These are phyloP conservation scores for Sebastes oblongus DNA, from an alignment of 2,797 vertebrate genomes.

Conservation along the genomic window DNA sequence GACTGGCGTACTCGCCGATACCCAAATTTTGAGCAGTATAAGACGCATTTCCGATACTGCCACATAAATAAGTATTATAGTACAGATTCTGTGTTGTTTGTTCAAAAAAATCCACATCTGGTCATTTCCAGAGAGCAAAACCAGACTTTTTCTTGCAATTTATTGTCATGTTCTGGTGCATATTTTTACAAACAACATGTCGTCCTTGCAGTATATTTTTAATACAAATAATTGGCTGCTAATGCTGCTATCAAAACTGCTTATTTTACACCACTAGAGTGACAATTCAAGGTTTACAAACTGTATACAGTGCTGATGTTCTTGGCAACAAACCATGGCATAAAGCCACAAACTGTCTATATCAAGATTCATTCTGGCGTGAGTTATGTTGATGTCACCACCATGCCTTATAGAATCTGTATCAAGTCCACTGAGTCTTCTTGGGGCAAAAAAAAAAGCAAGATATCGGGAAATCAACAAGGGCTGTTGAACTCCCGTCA, in stretches of 20 bases:
- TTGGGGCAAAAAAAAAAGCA: not conserved
- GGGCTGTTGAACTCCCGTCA: not conserved
- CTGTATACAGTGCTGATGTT: not conserved
- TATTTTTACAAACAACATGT: not conserved
- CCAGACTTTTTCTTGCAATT: not conserved
- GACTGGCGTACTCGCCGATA: too few relatives aligned
- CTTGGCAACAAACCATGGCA: not conserved
- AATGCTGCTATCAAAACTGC: not conserved
- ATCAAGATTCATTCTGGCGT: not conserved
- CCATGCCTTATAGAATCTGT: not conserved
- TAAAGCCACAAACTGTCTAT: not conserved
- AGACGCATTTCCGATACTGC: too few relatives aligned
- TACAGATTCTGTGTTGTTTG: not conserved
- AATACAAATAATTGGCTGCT: not conserved
- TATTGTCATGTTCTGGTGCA: conserved; percentile 20
- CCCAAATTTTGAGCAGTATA: too few relatives aligned
- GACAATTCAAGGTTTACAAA: not conserved
- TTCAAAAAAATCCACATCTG: not conserved
- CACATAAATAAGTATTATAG: not conserved
- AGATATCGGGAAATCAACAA: not conserved
- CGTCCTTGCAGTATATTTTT: not conserved
- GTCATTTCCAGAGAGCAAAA: not conserved
- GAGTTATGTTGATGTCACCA: not conserved
- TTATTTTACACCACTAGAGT: not conserved
- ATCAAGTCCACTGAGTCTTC: not conserved